Evolutionary conservation across 2,888 invertebrate species (phyloP), one percentile per base, ranked within the genome.

Genomic region (Onchidella celtica): DNA sequence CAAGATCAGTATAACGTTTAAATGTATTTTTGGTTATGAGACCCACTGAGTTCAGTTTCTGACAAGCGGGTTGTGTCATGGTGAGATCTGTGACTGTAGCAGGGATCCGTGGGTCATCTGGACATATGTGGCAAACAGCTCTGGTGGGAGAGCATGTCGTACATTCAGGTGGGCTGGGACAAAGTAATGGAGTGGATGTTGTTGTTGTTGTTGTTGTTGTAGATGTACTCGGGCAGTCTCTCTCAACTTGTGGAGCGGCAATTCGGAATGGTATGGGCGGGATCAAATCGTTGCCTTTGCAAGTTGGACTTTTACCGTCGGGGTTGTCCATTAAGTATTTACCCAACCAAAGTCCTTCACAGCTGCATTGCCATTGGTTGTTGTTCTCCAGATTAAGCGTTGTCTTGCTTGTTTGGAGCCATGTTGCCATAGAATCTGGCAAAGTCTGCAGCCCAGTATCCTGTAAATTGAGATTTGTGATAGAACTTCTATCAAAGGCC

Each of bases 301-400:
- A 88, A 17, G 79, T 72, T 24, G 89, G 87, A 4, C 77, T 68
- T 2, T 65, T 66, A 36, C 77, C 74, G 32, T 11, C 55, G 14
- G 29, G 27, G 68, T 55, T 70, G 27, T 17, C 47, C 27, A 85
- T 68, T 83, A 85, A 72, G 83, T 83, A 85, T 2, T 76, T 72
- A 3, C 85, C 83, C 79, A 90, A 69, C 90, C 90, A 89, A 63
- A 87, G 81, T 27, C 86, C 79, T 38, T 79, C 77, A 82, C 90
- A 90, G 84, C 87, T 86, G 84, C 90, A 90, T 65, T 61, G 36
- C 87, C 88, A 88, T 75, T 81, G 55, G 84, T 61, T 65, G 57
- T 40, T 38, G 1, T 57, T 66, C 27, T n/a, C 38, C 74, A 83
- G 78, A 29, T 36, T 24, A 24, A 83, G 21, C 3, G n/a, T 47